Evolutionary conservation across 1,140 invertebrate species (phyloP).

Genomic region (Brachystomella parvula): DNA sequence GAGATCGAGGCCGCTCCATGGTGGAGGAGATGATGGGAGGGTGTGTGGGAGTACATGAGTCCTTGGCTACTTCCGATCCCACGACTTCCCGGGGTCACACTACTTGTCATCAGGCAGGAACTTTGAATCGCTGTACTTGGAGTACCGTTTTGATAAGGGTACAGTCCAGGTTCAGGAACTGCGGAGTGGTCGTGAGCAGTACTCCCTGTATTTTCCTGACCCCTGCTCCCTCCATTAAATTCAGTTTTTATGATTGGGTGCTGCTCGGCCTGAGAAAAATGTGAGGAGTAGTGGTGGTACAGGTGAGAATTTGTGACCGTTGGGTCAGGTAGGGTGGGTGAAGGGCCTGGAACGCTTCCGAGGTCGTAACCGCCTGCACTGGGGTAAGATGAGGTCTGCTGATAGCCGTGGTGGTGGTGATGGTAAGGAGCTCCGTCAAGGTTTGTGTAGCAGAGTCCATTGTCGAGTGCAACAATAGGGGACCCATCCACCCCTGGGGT

Average conservation of each 20-base stretch:
- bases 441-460: conserved; percentile 81
- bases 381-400: neutral
- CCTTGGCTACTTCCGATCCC: neutral
- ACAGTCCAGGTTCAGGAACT: neutral
- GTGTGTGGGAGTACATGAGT: neutral
- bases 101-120: conserved; percentile 18
- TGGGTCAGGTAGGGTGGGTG: conserved; percentile 32
- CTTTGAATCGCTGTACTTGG: neutral
- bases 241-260: neutral
- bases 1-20: neutral
- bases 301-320: conserved; percentile 26
- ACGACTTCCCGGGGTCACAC: neutral
- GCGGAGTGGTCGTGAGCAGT: neutral
- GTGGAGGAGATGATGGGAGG: neutral
- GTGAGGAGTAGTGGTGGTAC: conserved; percentile 33
- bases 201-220: neutral
- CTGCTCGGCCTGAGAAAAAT: conserved; percentile 36
- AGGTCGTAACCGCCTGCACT: conserved; percentile 8
- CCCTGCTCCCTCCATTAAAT: neutral
- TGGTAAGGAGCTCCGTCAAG: conserved; percentile 57
- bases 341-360: conserved; percentile 23
- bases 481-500: conserved; percentile 38
- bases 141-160: conserved; percentile 9
- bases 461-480: conserved; percentile 67
- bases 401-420: conserved; percentile 9